Base-by-base conservation (phyloP, 2,113 vertebrate species). In the Morone saxatilis region DNA sequence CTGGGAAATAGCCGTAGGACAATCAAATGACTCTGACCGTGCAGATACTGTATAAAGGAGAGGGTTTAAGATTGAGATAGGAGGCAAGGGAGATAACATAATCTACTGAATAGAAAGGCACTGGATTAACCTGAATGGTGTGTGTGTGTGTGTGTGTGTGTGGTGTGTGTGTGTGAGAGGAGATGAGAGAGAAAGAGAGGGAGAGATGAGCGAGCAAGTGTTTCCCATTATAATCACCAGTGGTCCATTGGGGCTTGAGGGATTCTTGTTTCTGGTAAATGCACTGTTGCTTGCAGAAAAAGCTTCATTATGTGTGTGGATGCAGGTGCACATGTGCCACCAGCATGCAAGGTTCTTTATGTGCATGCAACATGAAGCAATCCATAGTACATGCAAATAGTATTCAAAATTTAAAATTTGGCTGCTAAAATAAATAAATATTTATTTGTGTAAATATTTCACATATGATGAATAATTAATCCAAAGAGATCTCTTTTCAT, bases 361-460 rank as follows among this genome's bases (percentile, higher is more conserved):
- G 63, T 68, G 36, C 48, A 61, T 40, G 62, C 38, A 59, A 76
- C 60, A n/a, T 71, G 41, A 50, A 73, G 66, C 56, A 51, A 79
- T 51, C 59, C 22, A 36, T 67, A 66, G 85, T n/a, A 48, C 31
- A 85, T 78, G 73, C 71, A 80, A 86, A 92, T 78, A 61, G 11
- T 10, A 69, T 59, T 77, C 17, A 47, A 57, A 70, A 80, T 78
- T 14, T 43, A 13, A 13, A 61, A 80, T 76, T 53, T 48, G 48
- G 16, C 65, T 74, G 50, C 47, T 63, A 82, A 78, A 79, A 74
- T 65, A 68, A 73, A 85, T 76, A 85, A 84, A 83, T 85, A 92
- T 86, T 81, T 89, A 86, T 90, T 87, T 89, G 83, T 88, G 88
- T 87, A 91, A 94, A 92, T 82, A 89, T 69, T 90, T 88, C 85